These are phyloP conservation scores for Papilio gigon DNA, from an alignment of 2,888 invertebrate species.

Conservation along the genomic window DNA sequence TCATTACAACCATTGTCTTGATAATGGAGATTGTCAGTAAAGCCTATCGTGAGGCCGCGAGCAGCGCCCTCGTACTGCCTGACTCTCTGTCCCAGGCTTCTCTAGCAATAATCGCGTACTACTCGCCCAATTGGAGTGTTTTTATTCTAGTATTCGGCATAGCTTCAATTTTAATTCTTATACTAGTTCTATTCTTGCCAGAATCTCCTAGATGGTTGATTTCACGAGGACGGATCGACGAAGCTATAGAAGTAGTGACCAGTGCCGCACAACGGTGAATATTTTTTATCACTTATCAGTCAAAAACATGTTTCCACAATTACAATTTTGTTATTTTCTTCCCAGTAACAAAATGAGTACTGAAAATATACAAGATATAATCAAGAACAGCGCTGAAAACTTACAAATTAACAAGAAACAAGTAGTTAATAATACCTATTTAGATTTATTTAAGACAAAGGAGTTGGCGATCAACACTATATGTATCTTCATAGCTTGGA, in stretches of 20 bases:
- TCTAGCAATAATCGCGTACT: constrained; percentile 57
- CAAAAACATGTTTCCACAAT: background rate
- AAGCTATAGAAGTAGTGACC: constrained; percentile 54
- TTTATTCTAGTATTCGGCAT: constrained; percentile 53
- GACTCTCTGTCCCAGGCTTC: constrained; percentile 54
- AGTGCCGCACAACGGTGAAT: constrained; percentile 62
- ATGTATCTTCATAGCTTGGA: constrained; percentile 54
- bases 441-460: constrained; percentile 58
- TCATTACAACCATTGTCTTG: constrained; percentile 78
- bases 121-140: constrained; percentile 55
- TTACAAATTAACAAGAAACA: constrained; percentile 50
- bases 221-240: constrained; percentile 53
- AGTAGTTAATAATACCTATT: constrained; percentile 48
- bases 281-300: background rate
- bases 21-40: constrained; percentile 83
- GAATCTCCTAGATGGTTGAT: constrained; percentile 69
- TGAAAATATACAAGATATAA: constrained; percentile 52
- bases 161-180: constrained; percentile 50
- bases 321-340: constrained; percentile 36
- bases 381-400: constrained; percentile 51
- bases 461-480: constrained; percentile 52
- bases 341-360: constrained; percentile 58
- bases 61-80: constrained; percentile 50
- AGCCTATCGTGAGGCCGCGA: constrained; percentile 65
- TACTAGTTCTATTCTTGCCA: constrained; percentile 54